Evolutionary conservation across 2,113 vertebrate genomes (phyloP), one percentile per base, ranked within the genome.

Genomic region (Callaeas wilsoni): DNA sequence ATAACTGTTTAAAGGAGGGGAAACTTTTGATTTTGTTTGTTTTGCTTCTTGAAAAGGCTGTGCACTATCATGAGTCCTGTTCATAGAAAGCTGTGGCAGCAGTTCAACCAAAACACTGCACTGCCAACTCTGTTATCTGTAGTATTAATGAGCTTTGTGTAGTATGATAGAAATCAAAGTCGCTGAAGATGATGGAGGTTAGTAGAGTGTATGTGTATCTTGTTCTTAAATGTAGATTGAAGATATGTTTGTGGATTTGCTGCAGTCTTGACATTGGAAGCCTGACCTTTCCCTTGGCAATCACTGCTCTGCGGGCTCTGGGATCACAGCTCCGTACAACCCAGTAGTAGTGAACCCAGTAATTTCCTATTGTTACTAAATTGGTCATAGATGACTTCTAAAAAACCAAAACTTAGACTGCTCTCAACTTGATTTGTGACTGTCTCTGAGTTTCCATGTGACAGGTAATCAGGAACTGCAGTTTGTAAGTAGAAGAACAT

Each of bases 381-480:
- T 4, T 73, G 11, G 19, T 42, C 6, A 4, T 41, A 64, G 29
- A 10, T 23, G 27, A 41, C 22, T 87, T 65, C 25, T 56, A 30
- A 52, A 69, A 65, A 27, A 2, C 3, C 14, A 39, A 76, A 68
- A 25, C 23, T 71, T 59, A 49, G 22, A 69, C 25, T 25, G 1
- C 46, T 86, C 25, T 56, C 39, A 71, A 9, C 19, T 56, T 83
- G 33, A 33, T 56, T 53, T 80, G 27, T 70, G 56, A 29, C n/a
- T 0, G 0, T 62, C n/a, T 75, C 46, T 26, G 37, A 52, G 25
- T 44, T 79, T 42, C 30, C 5, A 3, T 32, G 16, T 73, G 65
- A 25, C 37, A 56, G 42, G n/a, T 60, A n/a, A 52, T 20, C 46
- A 47, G 64, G 27, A 47, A 4, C 21, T 83, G 50, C 1, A 2